phyloP scores from a whole-genome alignment of 2,888 invertebrate genomes.

The Metopia argyrocephala region DNA sequence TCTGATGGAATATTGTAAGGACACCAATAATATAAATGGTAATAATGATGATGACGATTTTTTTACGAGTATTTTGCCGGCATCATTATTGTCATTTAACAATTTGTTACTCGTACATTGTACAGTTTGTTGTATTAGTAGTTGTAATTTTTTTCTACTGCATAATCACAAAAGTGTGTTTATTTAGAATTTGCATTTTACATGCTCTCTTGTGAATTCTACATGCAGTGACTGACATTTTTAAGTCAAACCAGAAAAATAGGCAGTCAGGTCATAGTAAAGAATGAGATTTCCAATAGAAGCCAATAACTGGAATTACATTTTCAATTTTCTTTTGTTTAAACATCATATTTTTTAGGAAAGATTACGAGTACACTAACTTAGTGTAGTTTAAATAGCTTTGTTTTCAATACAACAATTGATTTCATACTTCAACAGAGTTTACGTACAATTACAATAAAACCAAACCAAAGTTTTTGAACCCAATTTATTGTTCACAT shows the following conservation, averaged over 20 bases:
- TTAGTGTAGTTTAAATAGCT: too few relatives aligned
- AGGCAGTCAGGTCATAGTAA: constrained; percentile 25
- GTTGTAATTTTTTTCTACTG: not conserved
- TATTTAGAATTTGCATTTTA: constrained; percentile 56
- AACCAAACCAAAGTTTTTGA: too few relatives aligned
- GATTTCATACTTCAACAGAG: too few relatives aligned
- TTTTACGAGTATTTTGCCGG: not conserved
- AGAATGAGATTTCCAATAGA: not conserved
- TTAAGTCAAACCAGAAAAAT: constrained; percentile 42
- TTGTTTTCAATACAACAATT: too few relatives aligned
- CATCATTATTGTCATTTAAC: constrained; percentile 30
- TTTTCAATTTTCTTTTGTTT: too few relatives aligned
- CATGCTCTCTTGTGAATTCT: constrained; percentile 44
- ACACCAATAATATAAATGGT: not conserved
- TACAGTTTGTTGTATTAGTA: not conserved
- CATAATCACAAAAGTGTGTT: constrained; percentile 13
- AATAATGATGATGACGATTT: not conserved
- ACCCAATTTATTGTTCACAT: too few relatives aligned
- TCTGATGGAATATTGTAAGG: not conserved
- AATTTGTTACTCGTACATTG: constrained; percentile 14
- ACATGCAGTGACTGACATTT: constrained; percentile 38
- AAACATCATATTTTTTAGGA: too few relatives aligned
- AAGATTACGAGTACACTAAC: too few relatives aligned
- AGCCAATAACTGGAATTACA: too few relatives aligned
- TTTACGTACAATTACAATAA: too few relatives aligned